A percentile compares a stretch with the other conserved stretches of the same genome.
These are phyloP conservation scores for Sus cebifrons DNA, from an alignment of 2,797 vertebrate genomes.

Conservation along the genomic window DNA sequence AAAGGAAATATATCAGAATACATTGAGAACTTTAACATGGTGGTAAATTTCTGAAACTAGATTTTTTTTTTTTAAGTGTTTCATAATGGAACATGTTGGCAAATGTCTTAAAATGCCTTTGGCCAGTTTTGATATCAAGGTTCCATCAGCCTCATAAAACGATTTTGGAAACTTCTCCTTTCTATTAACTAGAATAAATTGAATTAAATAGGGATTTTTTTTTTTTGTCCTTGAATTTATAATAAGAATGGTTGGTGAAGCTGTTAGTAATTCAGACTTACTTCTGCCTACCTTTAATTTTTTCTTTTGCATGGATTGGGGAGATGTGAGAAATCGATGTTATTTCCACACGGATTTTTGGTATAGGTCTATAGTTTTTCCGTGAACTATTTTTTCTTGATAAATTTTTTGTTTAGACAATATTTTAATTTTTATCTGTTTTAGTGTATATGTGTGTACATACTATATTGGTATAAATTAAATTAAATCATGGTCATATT, in stretches of 20 bases:
- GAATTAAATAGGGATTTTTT: not conserved
- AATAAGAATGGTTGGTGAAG: not conserved
- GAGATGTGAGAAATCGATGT: not conserved
- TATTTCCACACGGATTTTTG: not conserved
- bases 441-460: not conserved
- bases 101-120: not conserved
- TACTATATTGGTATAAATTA: not conserved
- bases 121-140: not conserved
- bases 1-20: slow-evolving; percentile 3
- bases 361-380: not conserved
- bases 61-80: not conserved
- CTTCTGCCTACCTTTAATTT: not conserved
- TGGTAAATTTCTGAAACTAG: not conserved
- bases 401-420: not conserved
- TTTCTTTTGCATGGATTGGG: not conserved
- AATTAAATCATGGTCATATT: not conserved
- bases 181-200: not conserved
- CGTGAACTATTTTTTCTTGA: not conserved
- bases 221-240: not conserved
- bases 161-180: not conserved
- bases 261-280: not conserved
- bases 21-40: not conserved
- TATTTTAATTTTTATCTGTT: not conserved
- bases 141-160: not conserved
- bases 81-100: not conserved